Percentiles rank a stretch among this genome's conserved stretches.
phyloP scores from a whole-genome alignment of 30 jellyfish, hydroid and myxozoan species.

The Chironex yamaguchii region DNA sequence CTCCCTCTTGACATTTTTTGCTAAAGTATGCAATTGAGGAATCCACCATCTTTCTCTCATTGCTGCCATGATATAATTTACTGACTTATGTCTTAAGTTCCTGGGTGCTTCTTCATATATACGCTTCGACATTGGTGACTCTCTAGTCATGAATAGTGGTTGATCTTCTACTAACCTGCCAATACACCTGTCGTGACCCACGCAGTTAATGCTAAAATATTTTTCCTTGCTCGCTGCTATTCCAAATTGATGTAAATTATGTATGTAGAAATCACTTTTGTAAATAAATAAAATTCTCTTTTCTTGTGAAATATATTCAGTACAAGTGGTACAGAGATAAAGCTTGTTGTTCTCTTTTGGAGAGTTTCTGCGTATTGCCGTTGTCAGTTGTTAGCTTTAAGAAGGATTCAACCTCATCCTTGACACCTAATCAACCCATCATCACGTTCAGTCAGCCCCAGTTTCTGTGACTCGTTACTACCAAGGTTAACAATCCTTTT shows the following conservation, averaged over 20 bases:
- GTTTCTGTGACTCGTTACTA: slow-evolving; percentile 9
- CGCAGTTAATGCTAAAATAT: too few relatives aligned
- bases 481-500: not conserved
- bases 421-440: slow-evolving; percentile 5
- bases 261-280: too few relatives aligned
- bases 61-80: slow-evolving; percentile 23
- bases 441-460: slow-evolving; percentile 1
- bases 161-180: slow-evolving; percentile 8
- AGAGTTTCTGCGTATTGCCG: too few relatives aligned
- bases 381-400: too few relatives aligned
- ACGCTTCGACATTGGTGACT: not conserved
- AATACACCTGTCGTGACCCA: too few relatives aligned
- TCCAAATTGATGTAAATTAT: too few relatives aligned
- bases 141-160: not conserved
- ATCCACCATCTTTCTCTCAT: slow-evolving; percentile 19
- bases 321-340: too few relatives aligned
- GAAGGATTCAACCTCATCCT: too few relatives aligned
- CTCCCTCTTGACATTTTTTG: slow-evolving; percentile 19
- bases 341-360: too few relatives aligned
- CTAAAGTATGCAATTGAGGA: slow-evolving; percentile 27
- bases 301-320: too few relatives aligned
- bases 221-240: too few relatives aligned
- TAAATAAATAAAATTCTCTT: too few relatives aligned
- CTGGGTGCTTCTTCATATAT: not conserved
- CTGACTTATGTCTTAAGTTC: slow-evolving; percentile 2